Evolutionary conservation across 2,113 vertebrate species (phyloP).

Genomic region (Triplophysa rosa): DNA sequence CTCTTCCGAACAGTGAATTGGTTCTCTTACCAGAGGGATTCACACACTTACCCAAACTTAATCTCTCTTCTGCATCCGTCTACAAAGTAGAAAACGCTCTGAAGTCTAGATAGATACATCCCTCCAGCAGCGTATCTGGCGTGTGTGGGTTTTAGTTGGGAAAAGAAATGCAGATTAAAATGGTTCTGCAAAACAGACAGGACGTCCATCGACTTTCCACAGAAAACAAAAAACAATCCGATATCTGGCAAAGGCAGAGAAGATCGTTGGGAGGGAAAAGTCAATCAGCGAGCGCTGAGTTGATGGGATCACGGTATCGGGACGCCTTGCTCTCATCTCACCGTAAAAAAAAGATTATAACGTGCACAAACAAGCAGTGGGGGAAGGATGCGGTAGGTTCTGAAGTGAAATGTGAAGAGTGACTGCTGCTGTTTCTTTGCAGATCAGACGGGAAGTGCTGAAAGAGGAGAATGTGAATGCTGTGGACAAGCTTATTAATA

Average conservation of each 20-base stretch:
- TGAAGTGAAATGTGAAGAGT: conserved; percentile 66
- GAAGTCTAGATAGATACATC: conserved; percentile 43
- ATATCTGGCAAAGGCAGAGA: conserved; percentile 62
- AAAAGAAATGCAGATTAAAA: conserved; percentile 64
- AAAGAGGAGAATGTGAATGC: background rate
- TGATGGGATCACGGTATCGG: conserved; percentile 71
- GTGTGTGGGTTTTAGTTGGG: conserved; percentile 40
- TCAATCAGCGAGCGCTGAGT: conserved; percentile 58
- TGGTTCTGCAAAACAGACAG: conserved; percentile 53
- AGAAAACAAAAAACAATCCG: conserved; percentile 62
- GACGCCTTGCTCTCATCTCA: conserved; percentile 63
- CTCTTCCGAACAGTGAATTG: too few relatives aligned
- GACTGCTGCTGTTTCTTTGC: background rate
- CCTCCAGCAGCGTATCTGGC: conserved; percentile 21
- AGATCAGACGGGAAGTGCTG: background rate
- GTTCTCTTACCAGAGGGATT: too few relatives aligned
- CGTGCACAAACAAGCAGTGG: conserved; percentile 63
- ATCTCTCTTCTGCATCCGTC: conserved; percentile 48
- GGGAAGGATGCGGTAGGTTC: conserved; percentile 64
- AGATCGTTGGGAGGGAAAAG: conserved; percentile 59
- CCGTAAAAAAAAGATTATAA: conserved; percentile 51
- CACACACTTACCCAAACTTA: background rate
- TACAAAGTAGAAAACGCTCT: conserved; percentile 20
- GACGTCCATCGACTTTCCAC: conserved; percentile 62
- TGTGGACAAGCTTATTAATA: background rate